Conservation (phyloP, 2,888 invertebrate species). For the Molanna angustata region DNA sequence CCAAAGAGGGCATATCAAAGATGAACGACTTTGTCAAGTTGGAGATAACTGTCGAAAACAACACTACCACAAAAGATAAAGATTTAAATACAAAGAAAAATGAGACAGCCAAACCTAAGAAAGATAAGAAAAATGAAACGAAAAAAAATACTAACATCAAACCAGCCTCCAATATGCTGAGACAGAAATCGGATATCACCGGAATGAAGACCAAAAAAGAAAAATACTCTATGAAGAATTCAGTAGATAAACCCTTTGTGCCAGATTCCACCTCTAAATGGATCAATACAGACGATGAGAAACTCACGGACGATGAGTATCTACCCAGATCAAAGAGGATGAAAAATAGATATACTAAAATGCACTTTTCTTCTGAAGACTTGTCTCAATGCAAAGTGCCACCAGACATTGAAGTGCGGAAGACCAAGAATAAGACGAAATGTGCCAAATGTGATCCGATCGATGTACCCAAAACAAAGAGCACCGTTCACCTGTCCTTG, state of each 20-base stretch:
- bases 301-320: conserved; percentile 12
- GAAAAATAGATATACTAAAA: conserved; percentile 27
- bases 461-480: conserved; percentile 8
- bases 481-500: conserved; percentile 26
- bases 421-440: conserved; percentile 9
- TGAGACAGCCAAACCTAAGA: conserved; percentile 20
- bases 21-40: conserved; percentile 28
- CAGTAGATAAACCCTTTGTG: conserved; percentile 5
- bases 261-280: conserved; percentile 11
- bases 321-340: conserved; percentile 24
- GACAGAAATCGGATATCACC: conserved; percentile 63
- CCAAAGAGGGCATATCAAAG: conserved; percentile 48
- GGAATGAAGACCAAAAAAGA: conserved; percentile 50
- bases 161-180: conserved; percentile 41
- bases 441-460: conserved; percentile 6
- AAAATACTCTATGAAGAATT: conserved; percentile 37
- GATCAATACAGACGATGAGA: conserved; percentile 38
- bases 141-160: conserved; percentile 19
- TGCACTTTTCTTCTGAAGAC: conserved; percentile 32
- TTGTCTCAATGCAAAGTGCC: conserved; percentile 23
- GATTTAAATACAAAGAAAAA: conserved; percentile 13
- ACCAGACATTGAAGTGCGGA: conserved; percentile 7
- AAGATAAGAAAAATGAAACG: conserved; percentile 25
- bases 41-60: conserved; percentile 24
- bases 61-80: conserved; percentile 11